Conservation (phyloP, 2,113 vertebrate species). For the Galemys pyrenaicus region DNA sequence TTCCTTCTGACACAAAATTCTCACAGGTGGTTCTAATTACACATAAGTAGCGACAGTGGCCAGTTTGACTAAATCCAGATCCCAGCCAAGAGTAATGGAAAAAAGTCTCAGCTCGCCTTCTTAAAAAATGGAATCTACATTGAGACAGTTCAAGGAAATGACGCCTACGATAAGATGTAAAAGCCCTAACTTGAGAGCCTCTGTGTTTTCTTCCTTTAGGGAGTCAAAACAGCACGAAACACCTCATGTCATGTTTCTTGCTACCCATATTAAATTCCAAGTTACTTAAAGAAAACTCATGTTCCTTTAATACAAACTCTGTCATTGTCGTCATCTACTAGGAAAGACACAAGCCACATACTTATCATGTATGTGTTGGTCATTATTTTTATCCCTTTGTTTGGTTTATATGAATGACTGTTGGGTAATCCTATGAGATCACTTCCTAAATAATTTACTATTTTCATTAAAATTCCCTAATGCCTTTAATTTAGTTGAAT, state of each 20-base stretch:
- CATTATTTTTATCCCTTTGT: conserved; percentile 46
- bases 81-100: conserved; percentile 59
- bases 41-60: conserved; percentile 70
- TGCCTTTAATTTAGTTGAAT: background rate
- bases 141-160: conserved; percentile 67
- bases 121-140: conserved; percentile 64
- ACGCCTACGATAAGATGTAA: background rate
- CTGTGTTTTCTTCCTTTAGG: conserved; percentile 42
- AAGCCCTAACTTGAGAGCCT: conserved; percentile 26
- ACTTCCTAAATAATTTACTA: conserved; percentile 11
- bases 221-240: conserved; percentile 39
- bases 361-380: conserved; percentile 42
- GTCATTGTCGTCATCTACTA: background rate
- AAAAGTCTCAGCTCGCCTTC: conserved; percentile 49
- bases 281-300: conserved; percentile 15
- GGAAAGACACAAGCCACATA: background rate
- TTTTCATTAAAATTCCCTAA: conserved; percentile 20
- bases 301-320: conserved; percentile 22
- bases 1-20: conserved; percentile 55
- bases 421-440: conserved; percentile 45
- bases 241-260: conserved; percentile 1
- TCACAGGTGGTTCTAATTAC: conserved; percentile 77
- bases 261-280: conserved; percentile 8
- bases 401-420: background rate
- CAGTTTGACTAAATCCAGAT: conserved; percentile 76